Evolutionary conservation across 2,797 vertebrate genomes (phyloP).

Genomic region (Dendrocincla tyrannina): DNA sequence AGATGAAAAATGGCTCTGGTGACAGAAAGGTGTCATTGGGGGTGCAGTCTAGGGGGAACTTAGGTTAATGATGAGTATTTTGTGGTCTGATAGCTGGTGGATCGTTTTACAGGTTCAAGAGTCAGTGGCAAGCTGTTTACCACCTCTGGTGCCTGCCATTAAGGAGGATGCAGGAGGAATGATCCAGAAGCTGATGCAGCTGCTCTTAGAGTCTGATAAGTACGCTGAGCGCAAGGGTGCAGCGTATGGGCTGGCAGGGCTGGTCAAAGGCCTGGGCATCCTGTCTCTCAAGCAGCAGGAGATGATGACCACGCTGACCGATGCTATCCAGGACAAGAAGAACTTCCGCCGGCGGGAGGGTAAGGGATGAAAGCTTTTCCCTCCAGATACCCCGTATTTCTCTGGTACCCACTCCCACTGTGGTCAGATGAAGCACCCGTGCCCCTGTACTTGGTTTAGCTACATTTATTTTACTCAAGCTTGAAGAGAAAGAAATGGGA

Average conservation of each 20-base stretch:
- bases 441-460: not conserved
- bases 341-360: slow-evolving; percentile 96
- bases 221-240: slow-evolving; percentile 96
- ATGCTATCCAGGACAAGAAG: slow-evolving; percentile 99
- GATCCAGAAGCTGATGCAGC: slow-evolving; percentile 92
- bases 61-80: not conserved
- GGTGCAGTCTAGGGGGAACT: not conserved
- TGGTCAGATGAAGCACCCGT: not conserved
- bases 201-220: slow-evolving; percentile 95
- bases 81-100: not conserved
- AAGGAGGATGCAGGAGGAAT: slow-evolving; percentile 95
- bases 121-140: slow-evolving; percentile 93
- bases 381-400: not conserved
- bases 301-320: slow-evolving; percentile 94
- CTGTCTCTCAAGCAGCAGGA: slow-evolving; percentile 97
- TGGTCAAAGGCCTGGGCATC: slow-evolving; percentile 97
- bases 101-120: slow-evolving; percentile 89
- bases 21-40: not conserved
- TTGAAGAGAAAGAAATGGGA: not conserved
- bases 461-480: not conserved
- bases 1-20: not conserved
- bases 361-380: slow-evolving; percentile 60
- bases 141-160: slow-evolving; percentile 94
- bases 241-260: slow-evolving; percentile 91
- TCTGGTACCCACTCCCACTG: not conserved